phyloP scores from a whole-genome alignment of 1,140 invertebrate species.

The Bacillus rossius region DNA sequence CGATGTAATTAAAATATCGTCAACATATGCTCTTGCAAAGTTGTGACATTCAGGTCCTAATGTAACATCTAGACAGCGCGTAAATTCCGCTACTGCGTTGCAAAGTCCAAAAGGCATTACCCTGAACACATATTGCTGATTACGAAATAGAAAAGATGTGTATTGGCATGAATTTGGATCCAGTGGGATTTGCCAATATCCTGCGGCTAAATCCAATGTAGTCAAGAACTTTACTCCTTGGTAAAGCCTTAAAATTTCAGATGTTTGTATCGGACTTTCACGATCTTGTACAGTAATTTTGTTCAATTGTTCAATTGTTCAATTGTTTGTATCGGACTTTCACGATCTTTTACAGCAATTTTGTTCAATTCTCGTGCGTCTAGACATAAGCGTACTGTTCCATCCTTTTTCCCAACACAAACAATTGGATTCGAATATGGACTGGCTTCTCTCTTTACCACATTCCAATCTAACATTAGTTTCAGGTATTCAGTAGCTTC shows the following conservation, averaged over 20 bases:
- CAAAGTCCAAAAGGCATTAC: constrained; percentile 35
- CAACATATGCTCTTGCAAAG: constrained; percentile 24
- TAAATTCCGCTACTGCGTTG: constrained; percentile 24
- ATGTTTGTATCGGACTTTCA: constrained; percentile 21
- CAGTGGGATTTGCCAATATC: constrained; percentile 36
- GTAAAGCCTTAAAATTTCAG: constrained; percentile 26
- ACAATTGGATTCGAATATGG: constrained; percentile 35
- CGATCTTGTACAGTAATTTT: constrained; percentile 26
- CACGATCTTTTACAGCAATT: constrained; percentile 28
- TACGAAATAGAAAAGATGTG: constrained; percentile 33
- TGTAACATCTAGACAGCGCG: constrained; percentile 25
- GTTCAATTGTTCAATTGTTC: too few relatives aligned
- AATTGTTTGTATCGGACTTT: constrained; percentile 17
- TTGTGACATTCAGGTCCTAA: constrained; percentile 7
- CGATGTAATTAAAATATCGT: constrained; percentile 28
- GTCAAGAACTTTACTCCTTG: constrained; percentile 27
- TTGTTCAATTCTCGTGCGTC: constrained; percentile 35
- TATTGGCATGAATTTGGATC: constrained; percentile 25
- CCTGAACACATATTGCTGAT: constrained; percentile 30
- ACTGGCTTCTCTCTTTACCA: constrained; percentile 28
- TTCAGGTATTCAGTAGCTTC: constrained; percentile 18
- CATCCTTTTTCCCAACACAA: constrained; percentile 29
- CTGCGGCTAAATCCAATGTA: constrained; percentile 30
- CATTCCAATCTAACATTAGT: constrained; percentile 18
- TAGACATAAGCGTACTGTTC: constrained; percentile 30